These are phyloP conservation scores for Tetrax tetrax DNA, from an alignment of 2,113 vertebrate genomes.

Conservation along the genomic window DNA sequence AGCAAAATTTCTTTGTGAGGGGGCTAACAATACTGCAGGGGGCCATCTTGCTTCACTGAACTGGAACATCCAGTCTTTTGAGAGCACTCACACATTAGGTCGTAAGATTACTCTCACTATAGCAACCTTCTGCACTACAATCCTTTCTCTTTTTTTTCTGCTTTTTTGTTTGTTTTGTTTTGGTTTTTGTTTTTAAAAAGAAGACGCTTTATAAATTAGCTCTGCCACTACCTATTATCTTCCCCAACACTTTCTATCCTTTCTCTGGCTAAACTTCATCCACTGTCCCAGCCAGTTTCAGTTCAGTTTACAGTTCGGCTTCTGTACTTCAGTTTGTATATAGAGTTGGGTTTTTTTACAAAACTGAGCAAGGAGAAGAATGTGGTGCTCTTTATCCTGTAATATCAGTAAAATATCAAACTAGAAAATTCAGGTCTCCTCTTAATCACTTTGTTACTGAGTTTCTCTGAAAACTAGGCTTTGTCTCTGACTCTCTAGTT, in stretches of 20 bases:
- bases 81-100: slow-evolving; percentile 36
- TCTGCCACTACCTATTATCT: neutral
- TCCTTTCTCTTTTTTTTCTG: neutral
- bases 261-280: neutral
- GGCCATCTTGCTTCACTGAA: slow-evolving; percentile 77
- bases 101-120: slow-evolving; percentile 61
- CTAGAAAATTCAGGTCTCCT: neutral
- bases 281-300: neutral
- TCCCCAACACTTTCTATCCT: neutral
- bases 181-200: neutral
- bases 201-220: neutral
- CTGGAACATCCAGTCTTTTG: slow-evolving; percentile 66
- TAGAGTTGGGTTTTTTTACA: neutral
- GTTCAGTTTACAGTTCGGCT: neutral
- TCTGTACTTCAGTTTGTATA: neutral
- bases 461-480: neutral
- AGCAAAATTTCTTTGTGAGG: slow-evolving; percentile 39
- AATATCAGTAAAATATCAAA: neutral
- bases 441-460: neutral
- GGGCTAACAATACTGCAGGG: slow-evolving; percentile 67
- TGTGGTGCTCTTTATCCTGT: neutral
- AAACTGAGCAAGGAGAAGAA: neutral
- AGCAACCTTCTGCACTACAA: slow-evolving; percentile 30
- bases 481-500: neutral
- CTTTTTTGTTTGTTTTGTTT: neutral